Evolutionary conservation across 2,113 vertebrate species (phyloP), one percentile per base, ranked within the genome.

Genomic region (Microtus montanus): DNA sequence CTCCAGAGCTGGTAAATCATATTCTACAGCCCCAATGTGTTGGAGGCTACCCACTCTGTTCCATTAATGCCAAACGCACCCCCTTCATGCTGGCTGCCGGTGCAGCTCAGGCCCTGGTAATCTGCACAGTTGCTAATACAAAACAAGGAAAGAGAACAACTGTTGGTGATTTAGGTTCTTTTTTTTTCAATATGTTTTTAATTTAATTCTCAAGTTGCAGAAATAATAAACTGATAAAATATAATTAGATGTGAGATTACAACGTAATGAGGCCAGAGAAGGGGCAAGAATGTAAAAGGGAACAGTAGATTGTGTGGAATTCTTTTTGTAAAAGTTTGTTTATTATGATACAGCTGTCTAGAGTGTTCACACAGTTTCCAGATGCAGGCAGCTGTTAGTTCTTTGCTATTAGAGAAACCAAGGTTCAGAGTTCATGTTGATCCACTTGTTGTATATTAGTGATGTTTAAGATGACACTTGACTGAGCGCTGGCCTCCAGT

Each of bases 171-270:
- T 98, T 98, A 98, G 98, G n/a, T 90, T 91, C 92, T 49, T 92
- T 97, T 98, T 90, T 98, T 71, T n/a, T 4, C 97, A 98, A 98
- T 98, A 97, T 98, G 98, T 98, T 97, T 98, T 97, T 97, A 97
- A 98, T 98, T 98, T 98, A 98, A 99, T 98, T 97, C 98, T 98
- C 74, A 96, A 98, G 97, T 97, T 98, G 95, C 95, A 98, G 98
- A 98, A 99, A 98, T 98, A 99, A 98, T 97, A 98, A 97, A 98
- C 98, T 98, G 98, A 99, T 99, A 98, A 99, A 99, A 98, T 98
- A 98, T 98, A 98, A 98, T 98, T 98, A 98, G 97, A 97, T 97
- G 93, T 97, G 97, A 98, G 98, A 98, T 98, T 98, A 97, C 95
- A 97, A 97, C 97, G 98, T 98, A 99, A 98, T 98, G 98, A 99